These are phyloP conservation scores for Lycaena phlaeas DNA, from an alignment of 2,888 invertebrate species.

Conservation along the genomic window DNA sequence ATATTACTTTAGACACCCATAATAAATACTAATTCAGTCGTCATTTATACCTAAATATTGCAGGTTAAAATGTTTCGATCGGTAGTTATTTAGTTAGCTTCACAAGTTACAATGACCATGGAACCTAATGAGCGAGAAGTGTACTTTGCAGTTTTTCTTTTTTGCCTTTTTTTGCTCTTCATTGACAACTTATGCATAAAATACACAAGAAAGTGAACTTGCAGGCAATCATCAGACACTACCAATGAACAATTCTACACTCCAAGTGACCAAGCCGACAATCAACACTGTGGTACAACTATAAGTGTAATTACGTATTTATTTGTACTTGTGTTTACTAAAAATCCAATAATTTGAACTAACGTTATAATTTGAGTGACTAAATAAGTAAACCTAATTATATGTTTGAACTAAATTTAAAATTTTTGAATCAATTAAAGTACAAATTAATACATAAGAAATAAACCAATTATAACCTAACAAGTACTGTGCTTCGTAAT, in stretches of 20 bases:
- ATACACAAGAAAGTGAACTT: slow-evolving; percentile 28
- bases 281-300: slow-evolving; percentile 54
- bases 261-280: slow-evolving; percentile 42
- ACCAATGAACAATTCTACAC: slow-evolving; percentile 33
- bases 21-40: too few relatives aligned
- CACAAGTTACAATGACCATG: too few relatives aligned
- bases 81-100: too few relatives aligned
- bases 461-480: not conserved
- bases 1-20: too few relatives aligned
- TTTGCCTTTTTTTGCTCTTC: not conserved
- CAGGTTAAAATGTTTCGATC: too few relatives aligned
- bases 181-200: not conserved
- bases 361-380: too few relatives aligned
- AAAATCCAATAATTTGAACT: too few relatives aligned
- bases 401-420: too few relatives aligned
- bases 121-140: not conserved
- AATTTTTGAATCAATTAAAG: not conserved
- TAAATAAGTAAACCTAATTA: too few relatives aligned
- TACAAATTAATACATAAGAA: slow-evolving; percentile 1
- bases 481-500: slow-evolving; percentile 3
- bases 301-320: slow-evolving; percentile 12
- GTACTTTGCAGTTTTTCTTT: not conserved
- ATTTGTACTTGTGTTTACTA: slow-evolving; percentile 5
- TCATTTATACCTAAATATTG: too few relatives aligned
- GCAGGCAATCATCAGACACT: slow-evolving; percentile 54